A percentile compares a stretch with the other conserved stretches of the same genome.
Conservation (phyloP, 2,113 vertebrate genomes). For the Pterophyllum scalare region DNA sequence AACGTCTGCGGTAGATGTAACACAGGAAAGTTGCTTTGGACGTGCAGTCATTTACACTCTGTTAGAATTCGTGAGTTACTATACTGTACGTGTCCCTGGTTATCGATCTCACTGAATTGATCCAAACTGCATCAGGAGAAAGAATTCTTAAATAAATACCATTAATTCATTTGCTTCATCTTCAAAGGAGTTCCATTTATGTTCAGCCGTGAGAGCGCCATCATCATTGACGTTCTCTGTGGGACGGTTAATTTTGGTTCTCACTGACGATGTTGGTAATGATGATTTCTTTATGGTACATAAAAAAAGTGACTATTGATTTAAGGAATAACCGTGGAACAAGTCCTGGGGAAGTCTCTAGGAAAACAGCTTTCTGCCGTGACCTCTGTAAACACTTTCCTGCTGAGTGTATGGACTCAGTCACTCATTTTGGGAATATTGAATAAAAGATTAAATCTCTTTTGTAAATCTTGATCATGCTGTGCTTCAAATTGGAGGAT, state of each 20-base stretch:
- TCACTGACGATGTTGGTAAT: not conserved
- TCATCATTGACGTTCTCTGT: not conserved
- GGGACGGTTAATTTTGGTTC: not conserved
- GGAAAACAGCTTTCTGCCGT: not conserved
- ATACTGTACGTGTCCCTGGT: not conserved
- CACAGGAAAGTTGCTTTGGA: conserved; percentile 22
- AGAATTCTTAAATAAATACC: not conserved
- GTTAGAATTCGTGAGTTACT: conserved; percentile 1
- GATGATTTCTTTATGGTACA: not conserved
- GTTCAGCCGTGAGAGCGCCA: not conserved
- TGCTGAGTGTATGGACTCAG: not conserved
- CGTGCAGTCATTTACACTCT: conserved; percentile 1
- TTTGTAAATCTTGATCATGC: not conserved
- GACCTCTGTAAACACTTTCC: not conserved
- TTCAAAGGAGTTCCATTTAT: not conserved
- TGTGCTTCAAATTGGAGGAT: not conserved
- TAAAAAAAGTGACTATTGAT: not conserved
- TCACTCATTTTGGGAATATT: not conserved
- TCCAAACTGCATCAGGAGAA: not conserved
- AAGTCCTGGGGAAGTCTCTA: too few species aligned
- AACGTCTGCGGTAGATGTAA: conserved; percentile 50
- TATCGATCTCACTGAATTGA: not conserved
- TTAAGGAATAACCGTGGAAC: not conserved
- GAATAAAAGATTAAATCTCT: not conserved
- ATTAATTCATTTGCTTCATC: not conserved